Percentiles rank a stretch among this genome's conserved stretches.
Evolutionary conservation across 2,888 invertebrate genomes (phyloP).

Genomic region (Pseudeuparius sepicola): DNA sequence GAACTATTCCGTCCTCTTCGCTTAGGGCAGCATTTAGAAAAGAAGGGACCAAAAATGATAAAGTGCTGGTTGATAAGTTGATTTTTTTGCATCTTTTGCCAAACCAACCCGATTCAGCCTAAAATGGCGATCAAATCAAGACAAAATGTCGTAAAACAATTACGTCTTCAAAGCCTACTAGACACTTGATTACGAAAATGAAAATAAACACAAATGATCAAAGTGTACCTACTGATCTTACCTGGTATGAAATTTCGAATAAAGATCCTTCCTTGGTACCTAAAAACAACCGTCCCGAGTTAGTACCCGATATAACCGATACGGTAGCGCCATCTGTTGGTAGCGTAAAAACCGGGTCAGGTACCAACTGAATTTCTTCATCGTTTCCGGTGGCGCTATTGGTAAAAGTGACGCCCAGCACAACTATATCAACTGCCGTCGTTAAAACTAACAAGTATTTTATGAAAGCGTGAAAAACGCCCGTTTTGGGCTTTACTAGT

Average conservation of each 20-base stretch:
- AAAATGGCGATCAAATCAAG: too few species aligned
- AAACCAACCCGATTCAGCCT: constrained; percentile 86
- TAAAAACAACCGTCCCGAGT: constrained; percentile 83
- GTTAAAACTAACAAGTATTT: constrained; percentile 85
- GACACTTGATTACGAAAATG: too few species aligned
- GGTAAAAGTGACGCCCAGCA: constrained; percentile 62
- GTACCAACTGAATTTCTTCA: constrained; percentile 81
- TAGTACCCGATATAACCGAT: constrained; percentile 70
- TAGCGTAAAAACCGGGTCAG: constrained; percentile 88
- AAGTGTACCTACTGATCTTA: too few species aligned
- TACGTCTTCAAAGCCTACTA: not conserved
- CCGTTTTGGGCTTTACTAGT: constrained; percentile 76
- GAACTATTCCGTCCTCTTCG: constrained; percentile 82
- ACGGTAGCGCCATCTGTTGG: constrained; percentile 84
- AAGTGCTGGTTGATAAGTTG: constrained; percentile 81
- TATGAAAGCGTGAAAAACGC: constrained; percentile 83
- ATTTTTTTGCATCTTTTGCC: constrained; percentile 90
- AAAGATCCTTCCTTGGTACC: constrained; percentile 91
- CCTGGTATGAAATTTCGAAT: constrained; percentile 92
- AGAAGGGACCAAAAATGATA: constrained; percentile 82
- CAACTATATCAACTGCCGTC: constrained; percentile 89
- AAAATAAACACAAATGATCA: too few species aligned
- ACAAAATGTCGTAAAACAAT: too few species aligned
- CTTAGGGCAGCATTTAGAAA: constrained; percentile 77
- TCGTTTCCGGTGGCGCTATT: constrained; percentile 40